phyloP scores from a whole-genome alignment of 2,888 invertebrate genomes.

The Hirudinaria manillensis region DNA sequence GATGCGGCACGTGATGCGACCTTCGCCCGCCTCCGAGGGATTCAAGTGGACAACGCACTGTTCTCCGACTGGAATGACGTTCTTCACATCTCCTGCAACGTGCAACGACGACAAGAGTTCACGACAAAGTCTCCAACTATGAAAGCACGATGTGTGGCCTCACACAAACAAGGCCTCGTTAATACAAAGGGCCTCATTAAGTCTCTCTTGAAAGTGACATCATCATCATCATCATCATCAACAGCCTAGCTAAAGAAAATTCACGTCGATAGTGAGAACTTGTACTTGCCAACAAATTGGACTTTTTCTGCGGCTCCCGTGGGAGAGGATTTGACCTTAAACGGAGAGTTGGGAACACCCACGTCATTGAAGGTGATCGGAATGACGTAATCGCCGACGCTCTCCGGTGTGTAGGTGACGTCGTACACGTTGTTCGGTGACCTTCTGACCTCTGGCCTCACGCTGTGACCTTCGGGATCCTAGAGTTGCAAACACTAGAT shows the following conservation, averaged over 20 bases:
- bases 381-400: slow-evolving; percentile 33
- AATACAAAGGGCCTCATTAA: neutral
- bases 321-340: slow-evolving; percentile 32
- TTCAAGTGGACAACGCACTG: slow-evolving; percentile 30
- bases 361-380: slow-evolving; percentile 33
- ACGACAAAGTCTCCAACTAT: neutral
- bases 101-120: neutral
- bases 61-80: slow-evolving; percentile 32
- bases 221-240: too few relatives aligned
- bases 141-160: neutral
- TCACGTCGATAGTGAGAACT: neutral
- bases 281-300: slow-evolving; percentile 30
- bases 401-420: slow-evolving; percentile 35
- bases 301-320: slow-evolving; percentile 34
- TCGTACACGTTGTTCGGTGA: slow-evolving; percentile 23
- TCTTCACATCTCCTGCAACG: slow-evolving; percentile 23
- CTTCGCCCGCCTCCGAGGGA: slow-evolving; percentile 33
- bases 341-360: slow-evolving; percentile 33
- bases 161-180: neutral
- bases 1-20: slow-evolving; percentile 33
- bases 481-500: too few relatives aligned
- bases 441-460: slow-evolving; percentile 32
- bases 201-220: too few relatives aligned
- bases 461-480: slow-evolving; percentile 35
- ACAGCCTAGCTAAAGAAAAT: neutral